These are phyloP conservation scores for Nasonia oneida DNA, from an alignment of 2,888 invertebrate genomes.

Conservation along the genomic window DNA sequence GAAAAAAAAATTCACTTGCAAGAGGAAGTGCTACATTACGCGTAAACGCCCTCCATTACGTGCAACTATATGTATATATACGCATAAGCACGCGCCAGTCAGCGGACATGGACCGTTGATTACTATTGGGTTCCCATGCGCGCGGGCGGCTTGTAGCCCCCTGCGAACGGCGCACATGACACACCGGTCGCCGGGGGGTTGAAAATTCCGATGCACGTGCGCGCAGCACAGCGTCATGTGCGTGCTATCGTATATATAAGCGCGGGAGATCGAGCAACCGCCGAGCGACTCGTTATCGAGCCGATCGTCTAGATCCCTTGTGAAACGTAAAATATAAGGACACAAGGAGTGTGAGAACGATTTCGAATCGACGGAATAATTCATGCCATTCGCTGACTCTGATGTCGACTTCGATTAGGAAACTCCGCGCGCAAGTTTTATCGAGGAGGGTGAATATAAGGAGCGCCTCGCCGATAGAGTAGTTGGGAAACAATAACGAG, in stretches of 20 bases:
- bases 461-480: constrained; percentile 10
- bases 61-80: neutral
- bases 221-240: constrained; percentile 66
- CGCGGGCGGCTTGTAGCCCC: constrained; percentile 66
- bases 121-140: constrained; percentile 76
- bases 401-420: constrained; percentile 21
- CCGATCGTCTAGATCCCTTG: constrained; percentile 1
- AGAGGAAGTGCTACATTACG: constrained; percentile 61
- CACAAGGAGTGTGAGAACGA: neutral
- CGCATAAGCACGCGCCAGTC: neutral
- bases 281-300: neutral
- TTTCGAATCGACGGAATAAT: neutral
- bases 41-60: constrained; percentile 56
- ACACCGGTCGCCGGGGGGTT: constrained; percentile 68
- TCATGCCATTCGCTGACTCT: neutral
- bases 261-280: constrained; percentile 28
- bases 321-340: neutral
- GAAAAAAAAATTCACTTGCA: constrained; percentile 58
- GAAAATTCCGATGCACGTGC: constrained; percentile 73
- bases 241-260: too few species aligned
- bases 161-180: constrained; percentile 77
- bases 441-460: constrained; percentile 27
- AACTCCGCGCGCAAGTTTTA: neutral
- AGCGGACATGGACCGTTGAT: constrained; percentile 74
- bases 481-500: constrained; percentile 31